A percentile compares a stretch with the other conserved stretches of the same genome.
These are phyloP conservation scores for Acropternis orthonyx DNA, from an alignment of 2,797 vertebrate genomes.

Conservation along the genomic window DNA sequence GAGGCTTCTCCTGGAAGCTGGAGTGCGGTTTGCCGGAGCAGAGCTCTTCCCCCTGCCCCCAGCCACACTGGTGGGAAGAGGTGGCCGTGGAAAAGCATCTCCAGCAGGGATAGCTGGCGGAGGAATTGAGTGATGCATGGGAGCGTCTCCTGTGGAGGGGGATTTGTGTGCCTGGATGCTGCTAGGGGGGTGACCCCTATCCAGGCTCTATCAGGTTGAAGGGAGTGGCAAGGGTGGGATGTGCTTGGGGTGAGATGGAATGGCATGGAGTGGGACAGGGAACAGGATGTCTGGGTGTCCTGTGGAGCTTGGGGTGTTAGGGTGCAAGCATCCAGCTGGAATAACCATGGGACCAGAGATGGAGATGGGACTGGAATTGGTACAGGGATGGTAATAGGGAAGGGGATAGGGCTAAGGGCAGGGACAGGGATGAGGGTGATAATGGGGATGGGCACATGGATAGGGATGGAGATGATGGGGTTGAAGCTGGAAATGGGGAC, in stretches of 20 bases:
- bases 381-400: background rate
- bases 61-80: background rate
- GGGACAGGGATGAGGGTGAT: background rate
- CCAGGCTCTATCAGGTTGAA: background rate
- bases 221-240: background rate
- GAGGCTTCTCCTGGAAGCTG: background rate
- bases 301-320: background rate
- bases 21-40: background rate
- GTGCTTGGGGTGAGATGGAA: background rate
- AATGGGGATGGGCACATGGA: no score
- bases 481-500: background rate
- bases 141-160: background rate
- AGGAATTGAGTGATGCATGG: background rate
- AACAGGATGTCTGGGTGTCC: background rate
- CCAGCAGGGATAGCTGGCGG: background rate
- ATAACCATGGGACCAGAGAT: background rate
- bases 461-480: background rate
- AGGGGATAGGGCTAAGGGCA: background rate
- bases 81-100: background rate
- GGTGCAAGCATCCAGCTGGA: background rate
- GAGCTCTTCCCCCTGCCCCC: background rate
- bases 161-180: background rate
- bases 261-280: background rate
- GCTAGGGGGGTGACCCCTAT: background rate
- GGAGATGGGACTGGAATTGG: background rate